Conservation (phyloP, 2,113 vertebrate genomes). For the Arvicanthis niloticus region DNA sequence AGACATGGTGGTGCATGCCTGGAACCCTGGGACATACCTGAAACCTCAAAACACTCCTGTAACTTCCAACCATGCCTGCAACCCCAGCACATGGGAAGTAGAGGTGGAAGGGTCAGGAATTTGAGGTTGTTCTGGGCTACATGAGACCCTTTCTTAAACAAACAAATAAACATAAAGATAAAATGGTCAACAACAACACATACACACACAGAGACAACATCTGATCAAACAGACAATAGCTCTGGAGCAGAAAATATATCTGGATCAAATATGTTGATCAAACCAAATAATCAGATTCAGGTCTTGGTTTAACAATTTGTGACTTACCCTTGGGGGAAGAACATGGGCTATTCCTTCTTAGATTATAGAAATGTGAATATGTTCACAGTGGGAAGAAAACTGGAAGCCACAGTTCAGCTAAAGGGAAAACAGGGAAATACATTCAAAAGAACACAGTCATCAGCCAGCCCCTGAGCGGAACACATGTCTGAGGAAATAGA, state of each 20-base stretch:
- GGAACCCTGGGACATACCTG: not conserved
- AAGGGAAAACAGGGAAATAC: not conserved
- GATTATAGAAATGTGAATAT: not conserved
- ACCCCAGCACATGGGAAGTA: not conserved
- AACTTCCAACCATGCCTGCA: not conserved
- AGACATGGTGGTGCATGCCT: not conserved
- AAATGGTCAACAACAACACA: not conserved
- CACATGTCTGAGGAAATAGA: not conserved
- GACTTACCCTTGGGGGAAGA: not conserved
- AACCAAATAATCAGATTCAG: not conserved
- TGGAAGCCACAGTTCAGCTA: not conserved
- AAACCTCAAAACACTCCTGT: too few species aligned
- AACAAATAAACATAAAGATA: not conserved
- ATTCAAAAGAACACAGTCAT: not conserved
- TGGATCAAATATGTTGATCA: not conserved
- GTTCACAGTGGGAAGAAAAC: not conserved
- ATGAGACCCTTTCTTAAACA: not conserved
- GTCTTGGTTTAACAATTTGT: not conserved
- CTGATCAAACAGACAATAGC: not conserved
- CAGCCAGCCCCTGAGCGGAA: not conserved
- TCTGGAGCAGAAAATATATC: not conserved
- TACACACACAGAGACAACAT: not conserved
- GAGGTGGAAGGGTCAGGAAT: not conserved
- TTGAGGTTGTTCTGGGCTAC: not conserved
- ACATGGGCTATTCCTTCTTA: not conserved